phyloP scores from a whole-genome alignment of 2,113 vertebrate genomes.

The Callionymus lyra region DNA sequence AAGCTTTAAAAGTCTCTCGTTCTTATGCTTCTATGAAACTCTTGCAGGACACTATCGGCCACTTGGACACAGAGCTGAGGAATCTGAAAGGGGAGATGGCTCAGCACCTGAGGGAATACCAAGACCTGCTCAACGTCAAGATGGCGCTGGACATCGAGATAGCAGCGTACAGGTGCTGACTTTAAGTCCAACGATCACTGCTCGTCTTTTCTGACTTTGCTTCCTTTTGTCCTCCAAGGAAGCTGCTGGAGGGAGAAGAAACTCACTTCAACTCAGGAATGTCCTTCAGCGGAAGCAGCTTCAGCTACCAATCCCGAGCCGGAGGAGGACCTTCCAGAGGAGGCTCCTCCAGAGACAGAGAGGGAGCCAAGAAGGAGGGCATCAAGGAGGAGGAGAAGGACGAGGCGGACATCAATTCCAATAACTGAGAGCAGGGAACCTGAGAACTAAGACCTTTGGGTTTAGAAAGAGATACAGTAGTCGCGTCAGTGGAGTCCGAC shows the following conservation, averaged over 20 bases:
- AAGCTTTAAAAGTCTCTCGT: neutral
- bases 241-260: slow-evolving; percentile 91
- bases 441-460: neutral
- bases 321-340: slow-evolving; percentile 54
- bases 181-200: too few species aligned
- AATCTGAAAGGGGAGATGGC: slow-evolving; percentile 87
- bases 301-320: slow-evolving; percentile 67
- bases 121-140: slow-evolving; percentile 90
- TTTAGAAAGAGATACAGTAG: slow-evolving; percentile 2
- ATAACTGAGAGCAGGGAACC: slow-evolving; percentile 35
- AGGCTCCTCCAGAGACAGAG: slow-evolving; percentile 69
- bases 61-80: slow-evolving; percentile 80
- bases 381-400: slow-evolving; percentile 78
- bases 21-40: neutral
- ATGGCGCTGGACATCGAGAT: slow-evolving; percentile 94
- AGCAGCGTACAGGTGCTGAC: slow-evolving; percentile 82
- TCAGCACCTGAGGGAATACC: slow-evolving; percentile 84
- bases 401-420: slow-evolving; percentile 63
- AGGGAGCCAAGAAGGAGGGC: slow-evolving; percentile 63
- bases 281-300: slow-evolving; percentile 59
- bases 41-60: slow-evolving; percentile 73
- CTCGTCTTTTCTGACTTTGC: neutral
- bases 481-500: neutral
- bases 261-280: slow-evolving; percentile 77
- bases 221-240: slow-evolving; percentile 61